Percentiles rank a stretch among this genome's conserved stretches.
phyloP scores from a whole-genome alignment of 1,140 invertebrate species.

The Cyclargus thomasi region DNA sequence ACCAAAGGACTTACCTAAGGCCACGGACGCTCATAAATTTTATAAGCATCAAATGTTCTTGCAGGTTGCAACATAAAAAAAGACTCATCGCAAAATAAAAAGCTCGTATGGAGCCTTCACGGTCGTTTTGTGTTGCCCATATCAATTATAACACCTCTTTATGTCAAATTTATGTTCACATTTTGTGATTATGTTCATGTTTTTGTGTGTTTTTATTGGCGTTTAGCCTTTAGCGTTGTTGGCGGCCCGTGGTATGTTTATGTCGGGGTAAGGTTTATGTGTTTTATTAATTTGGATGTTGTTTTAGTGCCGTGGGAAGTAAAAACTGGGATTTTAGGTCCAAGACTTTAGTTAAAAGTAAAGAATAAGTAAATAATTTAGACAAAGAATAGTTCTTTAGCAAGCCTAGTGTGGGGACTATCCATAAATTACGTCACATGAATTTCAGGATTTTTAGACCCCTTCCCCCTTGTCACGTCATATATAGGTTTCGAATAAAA shows the following conservation, averaged over 20 bases:
- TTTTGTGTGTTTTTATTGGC: background rate
- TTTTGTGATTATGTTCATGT: conserved; percentile 41
- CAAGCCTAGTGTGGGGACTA: too few species aligned
- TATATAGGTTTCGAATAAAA: too few species aligned
- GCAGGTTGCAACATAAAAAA: conserved; percentile 38
- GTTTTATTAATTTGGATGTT: background rate
- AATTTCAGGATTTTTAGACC: too few species aligned
- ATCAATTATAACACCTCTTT: conserved; percentile 74
- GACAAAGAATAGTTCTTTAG: too few species aligned
- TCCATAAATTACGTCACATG: too few species aligned
- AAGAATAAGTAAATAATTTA: too few species aligned
- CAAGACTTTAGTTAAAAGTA: too few species aligned
- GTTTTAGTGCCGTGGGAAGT: background rate
- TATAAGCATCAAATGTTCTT: background rate
- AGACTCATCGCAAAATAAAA: conserved; percentile 24
- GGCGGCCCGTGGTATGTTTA: background rate
- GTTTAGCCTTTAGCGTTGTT: background rate
- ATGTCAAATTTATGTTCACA: conserved; percentile 64
- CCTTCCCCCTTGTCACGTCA: too few species aligned
- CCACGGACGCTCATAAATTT: too few species aligned
- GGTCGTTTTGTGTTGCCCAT: conserved; percentile 53
- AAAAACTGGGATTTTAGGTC: background rate
- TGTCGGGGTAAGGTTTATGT: background rate
- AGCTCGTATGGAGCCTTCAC: conserved; percentile 46
- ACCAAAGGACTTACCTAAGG: too few species aligned